Base-by-base conservation (phyloP, 2,888 invertebrate genomes). In the Gortyna flavago region DNA sequence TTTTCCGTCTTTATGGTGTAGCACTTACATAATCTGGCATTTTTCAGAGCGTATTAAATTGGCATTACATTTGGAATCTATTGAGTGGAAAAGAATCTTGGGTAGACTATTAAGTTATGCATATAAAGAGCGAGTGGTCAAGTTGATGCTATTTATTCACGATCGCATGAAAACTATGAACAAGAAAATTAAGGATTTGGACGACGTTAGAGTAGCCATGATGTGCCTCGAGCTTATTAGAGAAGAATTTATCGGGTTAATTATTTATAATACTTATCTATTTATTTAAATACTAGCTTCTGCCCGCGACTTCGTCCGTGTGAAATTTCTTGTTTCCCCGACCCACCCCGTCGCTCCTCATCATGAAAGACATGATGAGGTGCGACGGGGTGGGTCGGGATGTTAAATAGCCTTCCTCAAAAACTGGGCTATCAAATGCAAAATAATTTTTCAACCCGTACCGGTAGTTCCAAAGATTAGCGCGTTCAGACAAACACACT, bases 191-290 rank as follows among this genome's bases (percentile, higher is more conserved):
- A 98, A 98, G 89, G 98, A 98, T 93, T 95, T 98, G 81, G 98
- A 98, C 87, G 98, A 98, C 89, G 98, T 98, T 74, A 97, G 98
- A 89, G 93, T 98, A 51, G 98, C 98, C 2, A 99, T 99, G 98
- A 95, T 97, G 89, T 98, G 98, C 83, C 96, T 99, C 72, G 97
- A 97, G 88, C 96, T 97, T 85, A 98, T 99, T 82, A 97, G 98
- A 69, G 98, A 98, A 81, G 97, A 98, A 90, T 98, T 98, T 90
- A 98, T 98, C 88, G 97, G 97, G 94, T 97, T 54, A 38, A 44
- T 59, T 41, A 16, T 21, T 44, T 59, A 11, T 16, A 16, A 48
- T 66, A 72, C 29, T 54, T 59, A 48, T 11, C 7, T 57, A 6
- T 21, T 29, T 35, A 51, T 48, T 67, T 21, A 21, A 44, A 67